Base-by-base conservation (phyloP, 1,140 invertebrate species). In the Lucilia sericata region DNA sequence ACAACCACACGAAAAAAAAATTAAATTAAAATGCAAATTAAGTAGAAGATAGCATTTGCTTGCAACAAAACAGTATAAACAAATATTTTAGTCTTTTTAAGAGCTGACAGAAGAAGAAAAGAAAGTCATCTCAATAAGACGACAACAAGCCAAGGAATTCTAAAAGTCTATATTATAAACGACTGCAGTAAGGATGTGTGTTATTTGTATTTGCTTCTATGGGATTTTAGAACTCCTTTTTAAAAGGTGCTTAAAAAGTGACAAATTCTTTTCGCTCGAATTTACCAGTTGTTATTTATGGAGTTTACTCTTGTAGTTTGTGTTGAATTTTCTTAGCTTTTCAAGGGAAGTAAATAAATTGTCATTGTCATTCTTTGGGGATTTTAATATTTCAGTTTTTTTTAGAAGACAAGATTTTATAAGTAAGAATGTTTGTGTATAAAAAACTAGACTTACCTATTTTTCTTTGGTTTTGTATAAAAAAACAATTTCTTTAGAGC, bases 21-120 rank as follows among this genome's bases (percentile, higher is more conserved):
- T 70, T 70, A 70, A 70, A 70, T 70, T 70, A 70, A 70, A 70
- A 70, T 70, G 65, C 65, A 70, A 70, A 70, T 70, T 70, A 70
- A 70, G 65, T 70, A 9, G 19, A 17, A 60, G 42, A 42, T 14
- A 70, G 65, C 12, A 70, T 19, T 21, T 10, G n/a, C 55, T 60
- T 60, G n/a, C 65, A 70, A 70, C 65, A 21, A 70, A 70, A 70
- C 19, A 70, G 13, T 17, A 55, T 55, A 55, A 55, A 55, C 51
- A 55, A 17, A 55, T 55, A 42, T 42, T 42, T 42, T 42, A 42
- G 42, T 14, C 51, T 55, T 55, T 12, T 55, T 42, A 42, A 8
- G 42, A 7, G 5, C 42, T 42, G 2, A 7, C 5, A 42, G 5
- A 42, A 5, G 5, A 70, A 70, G 65, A 8, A 19, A 70, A 70